Evolutionary conservation across 2,113 vertebrate genomes (phyloP).

Genomic region (Myrmecobius fasciatus): DNA sequence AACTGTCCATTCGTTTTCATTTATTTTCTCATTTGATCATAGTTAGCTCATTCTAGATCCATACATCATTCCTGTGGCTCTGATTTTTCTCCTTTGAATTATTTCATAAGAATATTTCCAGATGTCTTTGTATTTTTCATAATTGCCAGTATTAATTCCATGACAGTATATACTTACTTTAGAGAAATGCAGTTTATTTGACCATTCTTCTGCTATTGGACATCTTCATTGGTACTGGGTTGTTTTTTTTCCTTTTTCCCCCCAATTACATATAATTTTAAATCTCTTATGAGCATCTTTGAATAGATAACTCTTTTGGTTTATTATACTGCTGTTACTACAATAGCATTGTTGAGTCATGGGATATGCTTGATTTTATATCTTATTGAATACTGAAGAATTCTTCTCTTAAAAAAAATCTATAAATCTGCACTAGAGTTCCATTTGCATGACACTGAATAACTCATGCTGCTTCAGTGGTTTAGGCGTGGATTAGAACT

Average conservation of each 20-base stretch:
- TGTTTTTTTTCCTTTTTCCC: no score
- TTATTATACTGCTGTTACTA: not conserved
- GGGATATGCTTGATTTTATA: not conserved
- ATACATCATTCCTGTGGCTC: not conserved
- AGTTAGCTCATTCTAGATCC: not conserved
- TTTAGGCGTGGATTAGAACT: not conserved
- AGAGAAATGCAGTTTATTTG: not conserved
- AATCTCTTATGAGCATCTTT: not conserved
- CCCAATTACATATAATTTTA: not conserved
- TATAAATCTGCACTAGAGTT: not conserved
- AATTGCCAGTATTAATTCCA: not conserved
- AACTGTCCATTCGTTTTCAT: not conserved
- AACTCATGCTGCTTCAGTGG: not conserved
- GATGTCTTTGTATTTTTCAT: not conserved
- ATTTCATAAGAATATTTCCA: not conserved
- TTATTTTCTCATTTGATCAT: not conserved
- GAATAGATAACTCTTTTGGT: not conserved
- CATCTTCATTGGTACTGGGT: not conserved
- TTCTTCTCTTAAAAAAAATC: not conserved
- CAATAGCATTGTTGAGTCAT: not conserved
- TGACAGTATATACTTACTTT: not conserved
- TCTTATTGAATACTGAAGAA: not conserved
- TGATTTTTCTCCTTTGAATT: not conserved
- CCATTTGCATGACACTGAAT: not conserved
- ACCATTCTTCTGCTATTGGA: not conserved